A percentile compares a stretch with the other conserved stretches of the same genome.
These are phyloP conservation scores for Cynaeus angustus DNA, from an alignment of 2,888 invertebrate species.

Conservation along the genomic window DNA sequence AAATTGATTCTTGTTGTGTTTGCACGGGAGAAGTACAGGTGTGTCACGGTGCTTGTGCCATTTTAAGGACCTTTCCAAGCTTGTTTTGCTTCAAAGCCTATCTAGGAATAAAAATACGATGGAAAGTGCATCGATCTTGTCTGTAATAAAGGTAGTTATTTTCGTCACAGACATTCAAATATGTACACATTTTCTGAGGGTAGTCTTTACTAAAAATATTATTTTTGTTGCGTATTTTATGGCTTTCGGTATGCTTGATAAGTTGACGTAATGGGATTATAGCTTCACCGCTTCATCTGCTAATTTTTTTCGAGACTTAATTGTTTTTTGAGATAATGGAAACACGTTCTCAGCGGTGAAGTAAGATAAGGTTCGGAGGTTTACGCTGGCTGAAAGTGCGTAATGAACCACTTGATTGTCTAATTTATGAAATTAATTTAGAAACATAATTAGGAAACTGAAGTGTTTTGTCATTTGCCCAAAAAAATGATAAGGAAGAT, in stretches of 20 bases:
- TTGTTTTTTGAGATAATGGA: too few species aligned
- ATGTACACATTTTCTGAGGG: conserved; percentile 18
- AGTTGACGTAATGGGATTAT: conserved; percentile 4
- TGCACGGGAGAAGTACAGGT: conserved; percentile 2
- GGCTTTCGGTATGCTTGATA: too few species aligned
- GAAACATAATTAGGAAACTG: too few species aligned
- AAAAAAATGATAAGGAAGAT: too few species aligned
- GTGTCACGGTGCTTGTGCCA: conserved; percentile 12
- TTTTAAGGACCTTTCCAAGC: conserved; percentile 8
- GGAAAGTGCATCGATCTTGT: conserved; percentile 15
- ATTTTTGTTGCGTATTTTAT: too few species aligned
- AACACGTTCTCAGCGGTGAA: too few species aligned
- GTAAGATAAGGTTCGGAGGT: too few species aligned
- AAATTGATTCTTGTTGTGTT: conserved; percentile 1
- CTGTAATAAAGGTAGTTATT: background rate
- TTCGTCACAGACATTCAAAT: conserved; percentile 25
- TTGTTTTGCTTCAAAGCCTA: conserved; percentile 13
- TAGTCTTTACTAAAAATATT: too few species aligned
- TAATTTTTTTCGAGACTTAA: conserved; percentile 3
- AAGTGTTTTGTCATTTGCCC: too few species aligned
- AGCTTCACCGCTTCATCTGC: conserved; percentile 7
- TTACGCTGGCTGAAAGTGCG: too few species aligned
- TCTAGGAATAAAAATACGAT: conserved; percentile 8
- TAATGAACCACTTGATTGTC: too few species aligned
- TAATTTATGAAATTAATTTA: too few species aligned